Evolutionary conservation across 2,113 vertebrate genomes (phyloP).

Genomic region (Lethenteron reissneri): DNA sequence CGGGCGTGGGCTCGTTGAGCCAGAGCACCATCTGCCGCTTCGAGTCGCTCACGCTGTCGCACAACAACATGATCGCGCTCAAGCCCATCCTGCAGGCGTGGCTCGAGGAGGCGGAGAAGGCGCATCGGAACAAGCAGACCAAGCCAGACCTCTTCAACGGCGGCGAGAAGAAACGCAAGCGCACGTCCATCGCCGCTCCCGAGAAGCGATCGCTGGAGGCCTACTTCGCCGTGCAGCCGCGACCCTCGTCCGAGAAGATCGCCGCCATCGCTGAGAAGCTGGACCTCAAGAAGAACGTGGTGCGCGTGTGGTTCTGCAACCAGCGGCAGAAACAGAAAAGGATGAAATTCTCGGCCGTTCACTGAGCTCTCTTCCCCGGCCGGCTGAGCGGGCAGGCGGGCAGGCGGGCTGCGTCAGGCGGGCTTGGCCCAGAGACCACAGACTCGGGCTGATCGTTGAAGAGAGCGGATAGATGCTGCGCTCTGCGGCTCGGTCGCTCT

Average conservation of each 20-base stretch:
- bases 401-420: no score
- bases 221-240: conserved; percentile 61
- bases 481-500: no score
- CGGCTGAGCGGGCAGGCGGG: neutral
- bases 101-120: conserved; percentile 69
- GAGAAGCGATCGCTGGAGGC: conserved; percentile 71
- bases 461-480: no score
- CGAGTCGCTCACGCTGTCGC: conserved; percentile 68
- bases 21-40: conserved; percentile 84
- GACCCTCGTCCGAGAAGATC: conserved; percentile 72
- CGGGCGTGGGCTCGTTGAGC: conserved; percentile 63
- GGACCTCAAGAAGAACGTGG: conserved; percentile 83
- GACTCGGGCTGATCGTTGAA: no score
- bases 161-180: conserved; percentile 64
- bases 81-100: conserved; percentile 76
- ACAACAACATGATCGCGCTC: conserved; percentile 85
- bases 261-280: conserved; percentile 72
- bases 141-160: conserved; percentile 63
- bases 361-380: conserved; percentile 25
- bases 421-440: no score
- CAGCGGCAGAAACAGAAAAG: conserved; percentile 82
- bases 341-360: conserved; percentile 83
- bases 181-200: conserved; percentile 60
- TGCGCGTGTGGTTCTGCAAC: conserved; percentile 78
- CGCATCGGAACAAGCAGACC: conserved; percentile 63